These are phyloP conservation scores for Papilio polyxenes DNA, from an alignment of 1,140 invertebrate genomes.

Conservation along the genomic window DNA sequence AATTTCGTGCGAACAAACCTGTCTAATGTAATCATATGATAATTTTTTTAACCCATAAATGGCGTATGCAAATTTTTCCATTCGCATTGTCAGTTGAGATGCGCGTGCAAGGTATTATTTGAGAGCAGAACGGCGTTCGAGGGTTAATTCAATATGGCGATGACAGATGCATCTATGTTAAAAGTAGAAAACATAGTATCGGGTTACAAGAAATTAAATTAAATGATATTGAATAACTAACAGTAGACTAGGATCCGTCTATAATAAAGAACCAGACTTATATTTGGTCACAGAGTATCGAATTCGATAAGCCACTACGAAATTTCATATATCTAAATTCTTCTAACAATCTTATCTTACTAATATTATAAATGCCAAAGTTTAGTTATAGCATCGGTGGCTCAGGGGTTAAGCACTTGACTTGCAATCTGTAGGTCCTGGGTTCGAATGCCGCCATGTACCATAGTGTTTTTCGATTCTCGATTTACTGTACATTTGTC, in stretches of 20 bases:
- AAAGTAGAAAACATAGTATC: slow-evolving; percentile 63
- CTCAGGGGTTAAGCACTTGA: no score
- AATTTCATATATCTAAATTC: no score
- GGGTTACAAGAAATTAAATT: slow-evolving; percentile 49
- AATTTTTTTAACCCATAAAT: slow-evolving; percentile 75
- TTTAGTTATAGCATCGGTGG: no score
- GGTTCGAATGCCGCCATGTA: no score
- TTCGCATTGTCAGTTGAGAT: slow-evolving; percentile 53
- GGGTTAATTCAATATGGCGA: slow-evolving; percentile 66
- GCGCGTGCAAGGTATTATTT: slow-evolving; percentile 56
- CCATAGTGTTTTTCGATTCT: no score
- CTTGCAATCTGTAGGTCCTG: no score
- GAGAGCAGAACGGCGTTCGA: slow-evolving; percentile 41
- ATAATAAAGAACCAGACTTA: no score
- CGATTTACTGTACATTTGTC: no score
- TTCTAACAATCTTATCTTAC: no score
- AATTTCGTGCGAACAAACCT: slow-evolving; percentile 23
- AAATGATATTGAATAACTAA: background rate
- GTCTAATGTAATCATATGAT: slow-evolving; percentile 62
- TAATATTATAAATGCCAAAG: no score
- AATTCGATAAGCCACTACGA: no score
- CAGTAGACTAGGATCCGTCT: background rate
- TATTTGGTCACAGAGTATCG: no score
- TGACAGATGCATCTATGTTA: slow-evolving; percentile 70
- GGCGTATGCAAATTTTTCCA: slow-evolving; percentile 72